These are phyloP conservation scores for Eueides isabella DNA, from an alignment of 1,140 invertebrate genomes.

Conservation along the genomic window DNA sequence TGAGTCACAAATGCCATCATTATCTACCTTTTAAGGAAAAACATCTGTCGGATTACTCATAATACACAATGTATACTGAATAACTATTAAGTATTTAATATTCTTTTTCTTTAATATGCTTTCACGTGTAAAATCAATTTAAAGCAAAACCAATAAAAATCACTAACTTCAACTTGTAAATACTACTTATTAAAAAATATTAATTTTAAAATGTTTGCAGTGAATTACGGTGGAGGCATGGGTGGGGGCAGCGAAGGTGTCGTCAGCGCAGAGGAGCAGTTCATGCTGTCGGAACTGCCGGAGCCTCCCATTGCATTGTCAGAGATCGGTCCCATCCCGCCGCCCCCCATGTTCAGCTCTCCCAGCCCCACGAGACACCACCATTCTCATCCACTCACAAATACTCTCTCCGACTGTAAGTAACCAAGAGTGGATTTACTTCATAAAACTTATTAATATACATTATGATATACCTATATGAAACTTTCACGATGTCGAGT, in stretches of 20 bases:
- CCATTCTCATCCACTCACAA: constrained; percentile 67
- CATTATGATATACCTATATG: not conserved
- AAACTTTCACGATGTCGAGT: not conserved
- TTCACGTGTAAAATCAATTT: no score
- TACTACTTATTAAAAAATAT: not conserved
- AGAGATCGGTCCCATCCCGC: constrained; percentile 96
- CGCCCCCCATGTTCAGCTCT: constrained; percentile 97
- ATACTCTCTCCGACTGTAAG: constrained; percentile 77
- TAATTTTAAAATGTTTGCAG: constrained; percentile 14
- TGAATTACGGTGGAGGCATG: constrained; percentile 39
- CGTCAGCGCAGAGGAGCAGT: constrained; percentile 77
- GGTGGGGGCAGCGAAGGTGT: constrained; percentile 59
- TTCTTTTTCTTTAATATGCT: not conserved
- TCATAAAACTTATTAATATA: not conserved
- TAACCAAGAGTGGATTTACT: constrained; percentile 24
- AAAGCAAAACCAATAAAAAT: no score
- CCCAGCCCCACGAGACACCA: constrained; percentile 88
- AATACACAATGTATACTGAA: not conserved
- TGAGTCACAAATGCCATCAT: constrained; percentile 70
- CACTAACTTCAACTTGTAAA: not conserved
- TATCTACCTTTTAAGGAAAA: constrained; percentile 34
- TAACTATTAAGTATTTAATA: not conserved
- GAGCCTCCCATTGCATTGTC: constrained; percentile 95
- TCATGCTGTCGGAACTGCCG: constrained; percentile 92
- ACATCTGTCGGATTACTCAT: constrained; percentile 15